Base-by-base conservation (phyloP, 1,140 invertebrate species). In the Pseudomyrmex gracilis region DNA sequence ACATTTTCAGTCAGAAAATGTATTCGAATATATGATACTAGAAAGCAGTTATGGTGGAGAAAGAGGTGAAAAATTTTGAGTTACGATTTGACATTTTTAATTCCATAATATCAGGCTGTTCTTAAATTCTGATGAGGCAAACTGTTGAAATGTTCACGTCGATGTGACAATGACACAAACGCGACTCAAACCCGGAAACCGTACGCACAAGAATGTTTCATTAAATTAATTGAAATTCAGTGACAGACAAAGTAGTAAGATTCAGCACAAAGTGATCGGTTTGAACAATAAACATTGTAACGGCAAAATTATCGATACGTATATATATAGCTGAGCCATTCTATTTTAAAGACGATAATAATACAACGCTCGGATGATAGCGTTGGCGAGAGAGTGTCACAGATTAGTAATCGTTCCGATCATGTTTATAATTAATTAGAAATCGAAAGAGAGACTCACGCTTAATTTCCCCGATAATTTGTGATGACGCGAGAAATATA, bases 381-480 rank as follows among this genome's bases (percentile, higher is more conserved):
- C 45, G 76, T 15, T 24, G 15, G 61, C 74, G 34, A 34, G 34
- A 34, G 34, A 17, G 64, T 70, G 76, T 78, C 76, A 71, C 70
- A 80, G 66, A 60, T 80, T 55, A 80, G 43, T 58, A 77, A 70
- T 80, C 43, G 66, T 4, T 45, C 20, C 20, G 58, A 71, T 34
- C 73, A 10, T 49, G 45, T 10, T 60, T 71, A 60, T 71, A 80
- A 80, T 70, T 80, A 80, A 80, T 80, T 80, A 71, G 66, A 43
- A 57, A 47, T n/a, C 76, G 20, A 34, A 60, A 70, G 43, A 34
- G 45, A 5, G 22, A 20, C 64, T 20, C 5, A 2, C 22, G 73
- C 66, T 67, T 78, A 68, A 80, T 87, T 84, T 74, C 24, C 24
- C 9, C 43, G 66, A 68, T 77, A 83, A 86, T 86, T 87, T 34